Conservation (phyloP, 1,140 invertebrate species). For the Ridgeia piscesae region DNA sequence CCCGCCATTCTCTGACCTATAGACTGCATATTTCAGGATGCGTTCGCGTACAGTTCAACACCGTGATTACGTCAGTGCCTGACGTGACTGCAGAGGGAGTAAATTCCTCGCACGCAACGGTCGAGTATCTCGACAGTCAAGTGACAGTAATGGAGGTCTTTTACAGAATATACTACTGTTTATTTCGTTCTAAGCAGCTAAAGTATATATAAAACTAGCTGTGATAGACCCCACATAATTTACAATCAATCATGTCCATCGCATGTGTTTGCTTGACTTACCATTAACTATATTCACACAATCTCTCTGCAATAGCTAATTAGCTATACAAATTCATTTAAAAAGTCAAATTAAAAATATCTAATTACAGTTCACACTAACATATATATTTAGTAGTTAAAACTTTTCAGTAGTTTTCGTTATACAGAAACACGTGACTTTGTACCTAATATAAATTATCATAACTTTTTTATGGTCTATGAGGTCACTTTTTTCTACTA, state of each 20-base stretch:
- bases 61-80: neutral
- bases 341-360: too few relatives aligned
- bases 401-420: neutral
- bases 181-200: neutral
- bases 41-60: neutral
- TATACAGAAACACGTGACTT: neutral
- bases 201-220: neutral
- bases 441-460: too few relatives aligned
- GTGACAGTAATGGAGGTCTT: neutral
- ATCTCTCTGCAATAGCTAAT: neutral
- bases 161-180: neutral
- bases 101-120: neutral
- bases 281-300: too few relatives aligned
- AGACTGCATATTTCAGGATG: neutral
- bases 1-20: neutral
- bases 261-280: neutral
- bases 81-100: neutral
- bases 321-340: neutral
- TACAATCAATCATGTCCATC: neutral
- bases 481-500: too few relatives aligned
- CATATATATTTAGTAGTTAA: too few relatives aligned
- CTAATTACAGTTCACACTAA: too few relatives aligned
- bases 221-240: neutral
- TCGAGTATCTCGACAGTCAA: neutral
- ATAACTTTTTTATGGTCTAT: too few relatives aligned